phyloP scores from a whole-genome alignment of 2,113 vertebrate genomes.

The Polyodon spathula region DNA sequence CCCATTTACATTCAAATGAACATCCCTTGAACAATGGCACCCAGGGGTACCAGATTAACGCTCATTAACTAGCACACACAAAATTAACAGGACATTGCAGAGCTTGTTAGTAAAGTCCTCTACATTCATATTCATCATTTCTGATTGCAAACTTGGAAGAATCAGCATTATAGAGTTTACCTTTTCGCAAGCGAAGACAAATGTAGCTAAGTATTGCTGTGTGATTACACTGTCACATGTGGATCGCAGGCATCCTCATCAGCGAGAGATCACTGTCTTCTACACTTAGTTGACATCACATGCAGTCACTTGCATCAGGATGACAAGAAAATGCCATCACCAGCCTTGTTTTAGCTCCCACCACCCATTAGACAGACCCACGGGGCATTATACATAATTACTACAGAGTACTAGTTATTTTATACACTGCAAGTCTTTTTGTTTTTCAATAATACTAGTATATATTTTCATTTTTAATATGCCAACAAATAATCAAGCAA shows the following conservation, averaged over 20 bases:
- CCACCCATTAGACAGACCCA: constrained; percentile 39
- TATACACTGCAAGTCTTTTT: constrained; percentile 23
- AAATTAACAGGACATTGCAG: constrained; percentile 73
- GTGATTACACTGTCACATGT: constrained; percentile 76
- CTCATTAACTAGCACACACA: constrained; percentile 76
- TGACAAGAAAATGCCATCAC: constrained; percentile 61
- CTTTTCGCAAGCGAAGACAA: constrained; percentile 53
- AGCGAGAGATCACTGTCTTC: constrained; percentile 71
- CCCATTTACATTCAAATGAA: constrained; percentile 88
- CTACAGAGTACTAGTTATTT: constrained; percentile 36
- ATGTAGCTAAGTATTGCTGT: constrained; percentile 61
- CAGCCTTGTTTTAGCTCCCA: constrained; percentile 35
- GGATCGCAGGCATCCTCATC: constrained; percentile 71
- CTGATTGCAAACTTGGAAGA: constrained; percentile 38
- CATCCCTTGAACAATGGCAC: constrained; percentile 73
- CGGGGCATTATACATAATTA: constrained; percentile 36
- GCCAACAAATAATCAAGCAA: too few species aligned
- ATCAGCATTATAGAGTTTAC: constrained; percentile 43
- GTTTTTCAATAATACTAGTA: constrained; percentile 10
- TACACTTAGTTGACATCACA: constrained; percentile 81
- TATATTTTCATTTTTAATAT: too few species aligned
- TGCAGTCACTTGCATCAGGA: constrained; percentile 68
- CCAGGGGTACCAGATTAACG: constrained; percentile 84
- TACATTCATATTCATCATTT: constrained; percentile 36
- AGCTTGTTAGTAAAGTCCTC: constrained; percentile 49